Evolutionary conservation across 2,888 invertebrate species (phyloP).

Genomic region (Drosophila ustulata): DNA sequence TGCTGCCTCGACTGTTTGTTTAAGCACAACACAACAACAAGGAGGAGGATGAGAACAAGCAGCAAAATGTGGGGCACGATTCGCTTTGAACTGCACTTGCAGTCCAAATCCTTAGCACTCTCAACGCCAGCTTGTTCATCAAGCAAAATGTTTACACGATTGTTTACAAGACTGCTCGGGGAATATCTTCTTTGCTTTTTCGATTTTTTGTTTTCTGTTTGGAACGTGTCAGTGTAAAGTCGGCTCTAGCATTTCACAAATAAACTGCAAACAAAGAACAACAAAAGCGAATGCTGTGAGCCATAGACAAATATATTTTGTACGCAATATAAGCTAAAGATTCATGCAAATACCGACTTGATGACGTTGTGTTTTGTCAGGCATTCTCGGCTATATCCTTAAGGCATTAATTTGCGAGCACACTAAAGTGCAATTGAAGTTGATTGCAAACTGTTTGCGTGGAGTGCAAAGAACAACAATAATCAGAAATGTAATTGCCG

Average conservation of each 20-base stretch:
- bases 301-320: constrained; percentile 6
- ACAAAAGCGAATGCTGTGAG: not conserved
- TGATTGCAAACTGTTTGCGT: constrained; percentile 4
- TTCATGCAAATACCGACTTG: not conserved
- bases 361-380: not conserved
- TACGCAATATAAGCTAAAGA: constrained; percentile 18
- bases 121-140: constrained; percentile 47
- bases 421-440: constrained; percentile 4
- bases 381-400: not conserved
- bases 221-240: constrained; percentile 33
- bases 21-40: constrained; percentile 29
- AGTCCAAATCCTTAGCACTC: constrained; percentile 29
- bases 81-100: constrained; percentile 50
- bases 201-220: constrained; percentile 14
- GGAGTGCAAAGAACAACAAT: constrained; percentile 1
- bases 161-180: constrained; percentile 40
- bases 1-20: constrained; percentile 5
- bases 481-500: constrained; percentile 31
- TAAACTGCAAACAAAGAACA: constrained; percentile 42
- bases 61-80: constrained; percentile 38
- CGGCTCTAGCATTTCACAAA: constrained; percentile 20
- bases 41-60: not conserved
- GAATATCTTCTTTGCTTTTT: constrained; percentile 3
- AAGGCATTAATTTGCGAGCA: not conserved
- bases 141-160: constrained; percentile 49